A percentile compares a stretch with the other conserved stretches of the same genome.
phyloP scores from a whole-genome alignment of 2,113 vertebrate genomes.

The Catharus fuscescens region DNA sequence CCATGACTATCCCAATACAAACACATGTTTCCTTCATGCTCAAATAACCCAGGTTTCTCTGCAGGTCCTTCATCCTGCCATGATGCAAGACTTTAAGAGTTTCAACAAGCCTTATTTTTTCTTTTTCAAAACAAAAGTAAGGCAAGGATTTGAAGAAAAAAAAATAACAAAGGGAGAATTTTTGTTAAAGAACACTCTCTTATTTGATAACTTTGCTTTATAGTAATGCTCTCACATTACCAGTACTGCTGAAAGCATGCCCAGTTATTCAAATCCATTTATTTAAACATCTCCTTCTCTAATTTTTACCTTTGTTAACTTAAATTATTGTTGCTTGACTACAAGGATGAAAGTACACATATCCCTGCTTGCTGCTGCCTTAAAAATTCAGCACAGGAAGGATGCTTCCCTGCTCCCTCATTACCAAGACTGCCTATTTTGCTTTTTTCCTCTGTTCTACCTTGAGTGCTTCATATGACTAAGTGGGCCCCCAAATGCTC shows the following conservation, averaged over 20 bases:
- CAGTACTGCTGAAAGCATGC: neutral
- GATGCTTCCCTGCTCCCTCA: neutral
- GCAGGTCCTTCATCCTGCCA: neutral
- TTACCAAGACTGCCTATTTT: neutral
- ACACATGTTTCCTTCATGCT: fast-evolving
- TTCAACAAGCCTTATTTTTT: neutral
- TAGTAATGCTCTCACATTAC: neutral
- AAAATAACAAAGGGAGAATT: neutral
- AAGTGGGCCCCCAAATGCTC: neutral
- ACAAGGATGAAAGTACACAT: neutral
- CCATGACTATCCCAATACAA: fast-evolving
- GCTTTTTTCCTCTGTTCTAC: neutral
- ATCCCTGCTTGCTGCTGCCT: neutral
- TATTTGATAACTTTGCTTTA: neutral
- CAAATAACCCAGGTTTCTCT: neutral
- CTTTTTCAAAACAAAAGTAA: neutral
- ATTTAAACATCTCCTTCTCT: neutral
- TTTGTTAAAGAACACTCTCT: neutral
- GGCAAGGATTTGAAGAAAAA: neutral
- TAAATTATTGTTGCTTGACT: neutral
- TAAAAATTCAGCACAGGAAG: neutral
- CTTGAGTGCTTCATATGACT: neutral
- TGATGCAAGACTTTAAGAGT: neutral
- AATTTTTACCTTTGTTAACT: neutral
- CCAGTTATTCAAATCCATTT: neutral